Conservation (phyloP, 2,113 vertebrate species). For the Amazona guildingii region DNA sequence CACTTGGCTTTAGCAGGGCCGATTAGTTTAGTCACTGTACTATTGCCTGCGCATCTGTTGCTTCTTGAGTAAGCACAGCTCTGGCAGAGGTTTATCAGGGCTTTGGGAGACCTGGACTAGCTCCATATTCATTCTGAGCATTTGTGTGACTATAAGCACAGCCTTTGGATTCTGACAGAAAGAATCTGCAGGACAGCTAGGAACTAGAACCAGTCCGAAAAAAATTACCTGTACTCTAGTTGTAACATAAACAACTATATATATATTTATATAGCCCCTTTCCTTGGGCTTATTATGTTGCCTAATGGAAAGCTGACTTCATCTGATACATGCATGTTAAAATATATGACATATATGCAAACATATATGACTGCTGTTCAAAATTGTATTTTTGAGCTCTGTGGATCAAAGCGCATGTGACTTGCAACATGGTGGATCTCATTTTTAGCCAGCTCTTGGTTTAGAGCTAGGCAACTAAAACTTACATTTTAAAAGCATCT, state of each 20-base stretch:
- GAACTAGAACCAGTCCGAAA: background rate
- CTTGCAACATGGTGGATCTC: background rate
- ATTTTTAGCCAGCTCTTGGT: background rate
- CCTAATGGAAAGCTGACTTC: background rate
- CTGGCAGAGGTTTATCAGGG: background rate
- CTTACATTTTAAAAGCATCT: background rate
- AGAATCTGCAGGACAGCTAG: background rate
- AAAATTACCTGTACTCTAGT: background rate
- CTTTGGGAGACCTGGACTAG: background rate
- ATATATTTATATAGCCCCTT: background rate
- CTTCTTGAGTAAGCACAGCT: background rate
- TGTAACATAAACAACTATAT: background rate
- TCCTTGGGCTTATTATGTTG: background rate
- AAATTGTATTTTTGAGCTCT: background rate
- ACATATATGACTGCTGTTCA: background rate
- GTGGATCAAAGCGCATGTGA: background rate
- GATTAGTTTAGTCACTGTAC: background rate
- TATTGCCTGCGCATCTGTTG: background rate
- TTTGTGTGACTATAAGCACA: background rate
- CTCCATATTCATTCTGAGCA: background rate
- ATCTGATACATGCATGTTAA: background rate
- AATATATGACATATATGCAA: background rate
- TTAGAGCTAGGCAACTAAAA: background rate
- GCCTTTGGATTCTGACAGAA: background rate
- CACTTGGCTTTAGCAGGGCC: background rate